Evolutionary conservation across 1,140 invertebrate genomes (phyloP), one percentile per base, ranked within the genome.

Genomic region (Pinna nobilis): DNA sequence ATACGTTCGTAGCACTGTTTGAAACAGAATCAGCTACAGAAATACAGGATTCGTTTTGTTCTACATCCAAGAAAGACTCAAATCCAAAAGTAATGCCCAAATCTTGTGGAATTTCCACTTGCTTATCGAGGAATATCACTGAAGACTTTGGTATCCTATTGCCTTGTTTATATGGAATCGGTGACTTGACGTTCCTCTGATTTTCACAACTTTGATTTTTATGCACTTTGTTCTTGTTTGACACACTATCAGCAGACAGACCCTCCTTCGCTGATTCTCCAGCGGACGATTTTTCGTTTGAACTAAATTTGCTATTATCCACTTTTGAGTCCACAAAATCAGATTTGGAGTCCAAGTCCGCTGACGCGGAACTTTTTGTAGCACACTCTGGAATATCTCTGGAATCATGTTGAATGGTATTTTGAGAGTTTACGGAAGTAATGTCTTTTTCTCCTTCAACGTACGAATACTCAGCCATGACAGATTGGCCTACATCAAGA

Each of bases 121-220:
- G 49, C 57, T 81, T 84, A 65, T 84, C 82, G 60, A 84, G 70
- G 70, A 84, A 84, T 41, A 84, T 76, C 50, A 84, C 82, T 74
- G 82, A 84, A 39, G 76, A 74, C 63, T 80, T 76, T 70, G 39
- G 41, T 50, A 63, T 77, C 28, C 61, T 76, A 50, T 53, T 35
- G 55, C 51, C 70, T 64, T 71, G 76, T 76, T 78, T 81, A 61
- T 37, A 39, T 13, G 63, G 49, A 37, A 64, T 67, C 25, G 70
- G 39, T 74, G 68, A 66, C 47, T 71, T 73, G 37, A 60, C 47
- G 61, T 53, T 68, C 37, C 49, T 71, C 44, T 13, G 39, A 57
- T 44, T 53, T 68, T 59, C 64, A 69, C 47, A 65, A 64, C 35
- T 57, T 47, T 50, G 59, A 39, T 39, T 49, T 55, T 69, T 53